A percentile compares a stretch with the other conserved stretches of the same genome.
Conservation (phyloP, 2,113 vertebrate genomes). For the Machaerirhynchus nigripectus region DNA sequence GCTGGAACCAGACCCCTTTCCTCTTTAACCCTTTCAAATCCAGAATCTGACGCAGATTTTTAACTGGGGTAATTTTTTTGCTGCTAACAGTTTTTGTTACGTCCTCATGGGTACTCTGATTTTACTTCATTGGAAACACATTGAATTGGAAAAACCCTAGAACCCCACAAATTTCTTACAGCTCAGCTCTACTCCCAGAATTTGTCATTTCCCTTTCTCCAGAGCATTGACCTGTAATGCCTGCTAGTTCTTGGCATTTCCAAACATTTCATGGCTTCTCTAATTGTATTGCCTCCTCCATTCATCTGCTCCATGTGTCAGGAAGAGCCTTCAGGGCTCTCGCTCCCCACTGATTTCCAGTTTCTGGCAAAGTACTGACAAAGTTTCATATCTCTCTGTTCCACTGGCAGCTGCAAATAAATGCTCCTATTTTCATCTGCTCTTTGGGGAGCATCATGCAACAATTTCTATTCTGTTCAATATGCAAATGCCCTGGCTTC, state of each 20-base stretch:
- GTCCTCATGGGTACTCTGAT: neutral
- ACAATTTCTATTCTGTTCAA: constrained; percentile 36
- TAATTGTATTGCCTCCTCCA: neutral
- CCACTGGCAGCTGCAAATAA: constrained; percentile 46
- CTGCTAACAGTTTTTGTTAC: neutral
- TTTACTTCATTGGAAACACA: neutral
- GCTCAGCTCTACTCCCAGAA: neutral
- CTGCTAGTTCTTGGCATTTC: neutral
- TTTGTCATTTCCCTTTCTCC: neutral
- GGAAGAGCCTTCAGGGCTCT: neutral
- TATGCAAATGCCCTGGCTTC: constrained; percentile 15
- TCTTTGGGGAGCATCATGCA: constrained; percentile 25
- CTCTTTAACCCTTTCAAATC: neutral
- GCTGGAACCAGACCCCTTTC: neutral
- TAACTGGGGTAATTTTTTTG: neutral
- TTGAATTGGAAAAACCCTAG: neutral
- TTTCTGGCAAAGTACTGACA: neutral
- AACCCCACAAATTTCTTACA: neutral
- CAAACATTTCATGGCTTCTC: neutral
- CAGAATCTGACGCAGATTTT: neutral
- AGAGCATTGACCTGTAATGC: neutral
- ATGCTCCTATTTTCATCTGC: constrained; percentile 25
- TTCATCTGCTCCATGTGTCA: neutral
- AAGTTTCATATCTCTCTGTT: constrained; percentile 5
- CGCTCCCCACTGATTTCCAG: neutral